Percentiles rank a stretch among this genome's conserved stretches.
These are phyloP conservation scores for Bombus huntii DNA, from an alignment of 1,140 invertebrate species.

Conservation along the genomic window DNA sequence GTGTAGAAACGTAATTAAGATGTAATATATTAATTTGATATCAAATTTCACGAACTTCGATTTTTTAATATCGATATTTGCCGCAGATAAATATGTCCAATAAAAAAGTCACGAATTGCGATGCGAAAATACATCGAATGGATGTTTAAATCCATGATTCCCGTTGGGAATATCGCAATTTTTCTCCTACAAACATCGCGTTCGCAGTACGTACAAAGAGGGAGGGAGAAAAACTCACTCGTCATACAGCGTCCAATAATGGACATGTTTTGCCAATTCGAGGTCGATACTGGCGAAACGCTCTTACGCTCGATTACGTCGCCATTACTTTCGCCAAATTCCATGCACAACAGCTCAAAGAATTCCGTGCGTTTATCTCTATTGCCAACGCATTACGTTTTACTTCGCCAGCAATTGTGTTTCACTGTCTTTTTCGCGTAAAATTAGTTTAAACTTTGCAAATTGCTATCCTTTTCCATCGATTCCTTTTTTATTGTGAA, in stretches of 20 bases:
- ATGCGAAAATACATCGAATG: background rate
- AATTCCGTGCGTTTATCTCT: slow-evolving; percentile 1
- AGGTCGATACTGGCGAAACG: background rate
- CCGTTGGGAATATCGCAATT: background rate
- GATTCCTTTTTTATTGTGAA: no score
- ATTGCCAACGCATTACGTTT: background rate
- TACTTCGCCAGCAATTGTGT: background rate
- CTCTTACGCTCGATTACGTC: slow-evolving; percentile 27
- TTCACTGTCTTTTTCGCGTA: no score
- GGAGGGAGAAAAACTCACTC: slow-evolving; percentile 2
- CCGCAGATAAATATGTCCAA: background rate
- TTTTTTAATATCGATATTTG: background rate
- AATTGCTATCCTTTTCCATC: no score
- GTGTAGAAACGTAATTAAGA: background rate
- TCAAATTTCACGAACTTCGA: no score
- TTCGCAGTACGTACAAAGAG: background rate
- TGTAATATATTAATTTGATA: background rate
- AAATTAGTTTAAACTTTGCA: background rate
- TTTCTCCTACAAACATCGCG: slow-evolving; percentile 9
- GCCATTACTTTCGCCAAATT: slow-evolving; percentile 36
- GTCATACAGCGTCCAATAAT: slow-evolving; percentile 23
- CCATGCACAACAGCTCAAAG: background rate
- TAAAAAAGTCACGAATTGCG: background rate
- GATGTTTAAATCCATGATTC: background rate
- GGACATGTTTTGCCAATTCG: slow-evolving; percentile 26